phyloP scores from a whole-genome alignment of 2,797 vertebrate genomes.

The Takifugu rubripes region DNA sequence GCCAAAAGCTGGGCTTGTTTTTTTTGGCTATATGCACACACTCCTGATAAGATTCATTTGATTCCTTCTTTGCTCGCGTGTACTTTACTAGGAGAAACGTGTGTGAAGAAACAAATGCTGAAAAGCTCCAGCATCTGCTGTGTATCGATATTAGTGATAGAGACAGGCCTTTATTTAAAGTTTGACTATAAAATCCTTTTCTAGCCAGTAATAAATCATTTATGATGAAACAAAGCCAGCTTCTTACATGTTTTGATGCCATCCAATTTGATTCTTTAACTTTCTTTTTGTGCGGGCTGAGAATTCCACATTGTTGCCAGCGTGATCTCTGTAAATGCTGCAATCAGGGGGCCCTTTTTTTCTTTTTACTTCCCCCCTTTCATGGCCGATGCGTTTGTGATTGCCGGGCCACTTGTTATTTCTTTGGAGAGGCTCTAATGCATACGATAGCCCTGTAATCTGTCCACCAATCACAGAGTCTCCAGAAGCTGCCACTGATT shows the following conservation, averaged over 20 bases:
- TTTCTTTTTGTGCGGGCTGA: slow-evolving; percentile 12
- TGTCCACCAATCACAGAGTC: slow-evolving; percentile 53
- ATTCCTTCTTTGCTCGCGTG: too few relatives aligned
- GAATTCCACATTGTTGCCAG: slow-evolving; percentile 35
- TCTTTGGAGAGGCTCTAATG: slow-evolving; percentile 54
- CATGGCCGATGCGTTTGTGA: slow-evolving; percentile 50
- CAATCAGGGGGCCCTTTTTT: slow-evolving; percentile 42
- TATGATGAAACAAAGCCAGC: not conserved
- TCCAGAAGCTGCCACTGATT: slow-evolving; percentile 56
- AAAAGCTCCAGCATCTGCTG: too few relatives aligned
- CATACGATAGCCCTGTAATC: slow-evolving; percentile 56
- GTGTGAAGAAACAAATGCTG: too few relatives aligned
- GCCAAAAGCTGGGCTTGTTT: too few relatives aligned
- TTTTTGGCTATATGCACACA: too few relatives aligned
- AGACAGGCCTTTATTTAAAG: too few relatives aligned
- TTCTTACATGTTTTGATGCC: not conserved
- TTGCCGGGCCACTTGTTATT: slow-evolving; percentile 61
- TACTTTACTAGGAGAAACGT: too few relatives aligned
- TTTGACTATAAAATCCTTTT: too few relatives aligned
- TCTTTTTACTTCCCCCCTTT: slow-evolving; percentile 12
- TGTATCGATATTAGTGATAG: too few relatives aligned
- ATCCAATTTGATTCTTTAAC: not conserved
- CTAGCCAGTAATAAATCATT: too few relatives aligned
- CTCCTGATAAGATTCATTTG: too few relatives aligned
- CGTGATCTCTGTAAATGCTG: slow-evolving; percentile 46